Evolutionary conservation across 2,888 invertebrate genomes (phyloP), one percentile per base, ranked within the genome.

Genomic region (Oscheius sp.): DNA sequence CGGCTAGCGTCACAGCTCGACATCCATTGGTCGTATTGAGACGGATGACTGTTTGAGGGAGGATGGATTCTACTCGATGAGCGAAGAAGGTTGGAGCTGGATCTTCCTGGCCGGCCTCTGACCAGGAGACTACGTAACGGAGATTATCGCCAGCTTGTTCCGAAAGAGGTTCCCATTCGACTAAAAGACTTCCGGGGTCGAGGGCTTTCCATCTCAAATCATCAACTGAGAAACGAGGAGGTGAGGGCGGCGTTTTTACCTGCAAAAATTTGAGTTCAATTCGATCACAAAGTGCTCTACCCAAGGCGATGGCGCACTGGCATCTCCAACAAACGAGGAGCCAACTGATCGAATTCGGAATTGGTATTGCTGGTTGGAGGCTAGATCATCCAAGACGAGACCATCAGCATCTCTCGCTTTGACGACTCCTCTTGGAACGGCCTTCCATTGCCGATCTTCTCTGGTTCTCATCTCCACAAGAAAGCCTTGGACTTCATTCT

Each of bases 121-220:
- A 71, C 84, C 84, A 84, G 4, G 79, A 72, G 15, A 84, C 81
- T 15, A 80, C 78, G 72, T 84, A 84, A 12, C 84, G 71, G 31
- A 82, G 71, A 69, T 84, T 79, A 6, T 80, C 76, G 31, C 57
- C 58, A 15, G 17, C 37, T 37, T 72, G 76, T 29, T 64, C 48
- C 68, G 84, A 82, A 5, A 84, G 70, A 0, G 84, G 82, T 52
- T 83, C 76, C 84, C 84, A 84, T 66, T 84, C 84, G 3, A 84
- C 73, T 12, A 84, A 53, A 15, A 84, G 46, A 10, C 80, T 83
- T 5, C 69, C 64, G 2, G 78, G 70, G 53, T 84, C 83, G 39
- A 84, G 58, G 4, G 78, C 63, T 25, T 76, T 71, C 81, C 81
- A 83, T 27, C 77, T 76, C 29, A 84, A 57, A 46, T 61, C 70